A percentile compares a stretch with the other conserved stretches of the same genome.
phyloP scores from a whole-genome alignment of 2,797 vertebrate species.

The Zalophus californianus region DNA sequence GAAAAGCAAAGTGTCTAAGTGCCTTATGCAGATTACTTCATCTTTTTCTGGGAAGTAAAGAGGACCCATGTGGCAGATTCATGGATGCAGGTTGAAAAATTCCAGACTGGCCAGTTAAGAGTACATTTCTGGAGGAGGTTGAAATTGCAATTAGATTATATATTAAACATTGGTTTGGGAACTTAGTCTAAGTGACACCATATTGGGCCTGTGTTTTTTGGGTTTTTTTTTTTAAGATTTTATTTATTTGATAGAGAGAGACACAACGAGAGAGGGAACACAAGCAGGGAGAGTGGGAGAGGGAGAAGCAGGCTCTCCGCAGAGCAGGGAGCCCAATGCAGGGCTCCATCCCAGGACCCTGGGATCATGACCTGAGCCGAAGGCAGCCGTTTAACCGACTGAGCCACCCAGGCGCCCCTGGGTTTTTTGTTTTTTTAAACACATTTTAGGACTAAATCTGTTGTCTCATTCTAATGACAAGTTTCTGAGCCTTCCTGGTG shows the following conservation, averaged over 20 bases:
- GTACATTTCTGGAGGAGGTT: background rate
- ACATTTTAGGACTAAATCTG: background rate
- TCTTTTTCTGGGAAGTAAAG: background rate
- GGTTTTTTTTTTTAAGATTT: no score
- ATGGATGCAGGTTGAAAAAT: background rate
- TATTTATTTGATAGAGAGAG: no score
- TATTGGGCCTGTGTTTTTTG: background rate
- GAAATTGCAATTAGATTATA: background rate
- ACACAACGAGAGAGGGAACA: no score
- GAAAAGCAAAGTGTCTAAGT: background rate
- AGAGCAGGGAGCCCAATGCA: no score
- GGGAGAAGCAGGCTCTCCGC: no score
- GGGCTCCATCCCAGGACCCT: no score
- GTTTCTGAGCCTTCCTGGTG: background rate
- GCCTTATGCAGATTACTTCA: background rate
- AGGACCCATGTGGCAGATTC: background rate
- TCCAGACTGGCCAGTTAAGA: background rate
- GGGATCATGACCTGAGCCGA: no score
- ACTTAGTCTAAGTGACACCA: background rate
- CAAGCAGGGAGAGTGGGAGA: no score
- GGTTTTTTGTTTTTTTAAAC: background rate
- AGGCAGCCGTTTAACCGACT: no score
- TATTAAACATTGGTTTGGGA: background rate
- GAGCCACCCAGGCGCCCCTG: no score
- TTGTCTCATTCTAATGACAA: constrained; percentile 3